Base-by-base conservation (phyloP, 2,888 invertebrate genomes). In the Acheta domesticus region DNA sequence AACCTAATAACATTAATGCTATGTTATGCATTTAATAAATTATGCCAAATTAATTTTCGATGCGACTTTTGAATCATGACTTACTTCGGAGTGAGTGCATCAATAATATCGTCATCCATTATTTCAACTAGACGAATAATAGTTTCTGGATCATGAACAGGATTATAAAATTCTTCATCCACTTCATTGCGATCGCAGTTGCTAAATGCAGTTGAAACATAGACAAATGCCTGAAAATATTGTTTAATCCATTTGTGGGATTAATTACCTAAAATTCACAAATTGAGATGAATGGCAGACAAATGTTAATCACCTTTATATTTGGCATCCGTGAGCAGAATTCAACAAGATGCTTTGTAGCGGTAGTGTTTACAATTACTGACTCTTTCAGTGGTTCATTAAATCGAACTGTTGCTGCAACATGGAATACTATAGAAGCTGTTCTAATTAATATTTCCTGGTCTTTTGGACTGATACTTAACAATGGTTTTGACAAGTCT, bases 201-300 rank as follows among this genome's bases (percentile, higher is more conserved):
- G 87, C 98, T 96, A 88, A 98, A 99, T 79, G 98, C 98, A 79
- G 98, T 99, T 80, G 98, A 98, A 23, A 99, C 96, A 88, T 99
- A 98, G 49, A 99, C 93, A 81, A 88, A 83, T n/a, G 86, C 86
- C 86, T 86, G 82, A n/a, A 75, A 75, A 75, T n/a, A n/a, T 36
- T 36, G 36, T 36, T 36, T 36, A 36, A 8, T 5, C 8, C 5
- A 36, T 5, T 36, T 36, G 36, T 5, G 73, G 12, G 73, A 5
- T 11, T n/a, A 1, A 73, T 19, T 19, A 20, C 12, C 12, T 5
- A 73, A 5, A 5, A n/a, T 12, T 73, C 73, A 73, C 11, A 1
- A 2, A n/a, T 20, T 74, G 74, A 14, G 16, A 16, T 36, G 5
- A 36, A 5, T 36, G 36, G 8, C 5, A 36, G 36, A 36, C 11